phyloP scores from a whole-genome alignment of 2,888 invertebrate species.

The Cantharis flavilabris region DNA sequence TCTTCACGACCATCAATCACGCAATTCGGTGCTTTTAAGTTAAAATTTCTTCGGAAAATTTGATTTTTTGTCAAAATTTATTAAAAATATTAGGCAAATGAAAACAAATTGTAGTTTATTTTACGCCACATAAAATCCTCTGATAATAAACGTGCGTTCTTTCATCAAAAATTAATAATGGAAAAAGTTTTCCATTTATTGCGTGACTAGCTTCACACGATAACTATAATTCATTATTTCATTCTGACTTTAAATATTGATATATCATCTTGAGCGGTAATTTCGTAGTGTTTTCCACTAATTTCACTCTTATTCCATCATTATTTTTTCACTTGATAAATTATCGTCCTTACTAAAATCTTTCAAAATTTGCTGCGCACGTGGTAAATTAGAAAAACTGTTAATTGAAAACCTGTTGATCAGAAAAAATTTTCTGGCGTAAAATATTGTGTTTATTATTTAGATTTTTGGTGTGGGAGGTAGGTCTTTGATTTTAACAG shows the following conservation, averaged over 20 bases:
- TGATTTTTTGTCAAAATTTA: background rate
- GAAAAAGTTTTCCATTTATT: conserved; percentile 12
- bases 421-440: background rate
- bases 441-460: background rate
- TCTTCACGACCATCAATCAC: background rate
- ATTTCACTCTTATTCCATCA: background rate
- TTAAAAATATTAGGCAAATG: background rate
- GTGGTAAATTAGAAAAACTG: background rate
- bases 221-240: conserved; percentile 10
- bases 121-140: conserved; percentile 8
- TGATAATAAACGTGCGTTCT: conserved; percentile 11
- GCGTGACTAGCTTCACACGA: conserved; percentile 15
- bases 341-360: background rate
- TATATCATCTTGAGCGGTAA: background rate
- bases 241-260: conserved; percentile 12
- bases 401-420: conserved; percentile 4
- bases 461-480: background rate
- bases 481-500: background rate
- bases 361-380: background rate
- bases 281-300: background rate
- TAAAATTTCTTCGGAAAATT: background rate
- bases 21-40: background rate
- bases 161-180: conserved; percentile 14
- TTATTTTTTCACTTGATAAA: background rate
- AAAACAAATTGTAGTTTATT: background rate